phyloP scores from a whole-genome alignment of 30 jellyfish, hydroid and myxozoan species.

The Morbakka virulenta region DNA sequence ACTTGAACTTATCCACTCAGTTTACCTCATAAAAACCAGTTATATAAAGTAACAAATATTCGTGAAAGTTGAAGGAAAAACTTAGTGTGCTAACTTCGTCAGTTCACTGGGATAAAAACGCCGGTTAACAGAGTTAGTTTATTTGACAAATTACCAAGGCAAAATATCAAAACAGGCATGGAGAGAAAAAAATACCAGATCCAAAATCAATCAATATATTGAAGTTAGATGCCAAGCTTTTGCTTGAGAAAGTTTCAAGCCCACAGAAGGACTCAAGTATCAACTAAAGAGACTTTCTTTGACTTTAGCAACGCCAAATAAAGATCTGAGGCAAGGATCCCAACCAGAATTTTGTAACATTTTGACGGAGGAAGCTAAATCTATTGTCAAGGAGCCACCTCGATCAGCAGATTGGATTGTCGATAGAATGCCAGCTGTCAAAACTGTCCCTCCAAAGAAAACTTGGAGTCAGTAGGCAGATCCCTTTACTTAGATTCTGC shows the following conservation, averaged over 20 bases:
- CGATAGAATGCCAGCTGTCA: conserved; percentile 49
- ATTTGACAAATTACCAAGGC: conserved; percentile 6
- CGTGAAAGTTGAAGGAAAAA: too few relatives aligned
- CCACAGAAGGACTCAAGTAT: conserved; percentile 39
- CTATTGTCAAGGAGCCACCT: conserved; percentile 34
- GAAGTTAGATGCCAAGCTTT: conserved; percentile 56
- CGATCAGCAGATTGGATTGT: conserved; percentile 38
- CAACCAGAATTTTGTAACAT: too few relatives aligned
- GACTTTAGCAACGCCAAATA: conserved; percentile 34
- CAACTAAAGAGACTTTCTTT: conserved; percentile 40
- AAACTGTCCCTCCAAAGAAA: conserved; percentile 28
- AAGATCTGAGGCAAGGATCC: conserved; percentile 40
- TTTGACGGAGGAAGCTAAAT: conserved; percentile 34
- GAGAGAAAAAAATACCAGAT: conserved; percentile 28
- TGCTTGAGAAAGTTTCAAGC: conserved; percentile 40
- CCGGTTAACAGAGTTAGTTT: too few relatives aligned
- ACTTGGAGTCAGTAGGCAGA: conserved; percentile 41
- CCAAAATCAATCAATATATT: conserved; percentile 26
- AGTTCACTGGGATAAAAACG: too few relatives aligned
- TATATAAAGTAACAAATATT: too few relatives aligned
- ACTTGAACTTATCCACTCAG: too few relatives aligned
- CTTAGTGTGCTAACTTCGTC: too few relatives aligned
- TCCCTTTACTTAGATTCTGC: conserved; percentile 12
- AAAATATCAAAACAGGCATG: conserved; percentile 43
- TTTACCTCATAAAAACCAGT: too few relatives aligned